Evolutionary conservation across 2,888 invertebrate genomes (phyloP).

Genomic region (Drosophila quinaria): DNA sequence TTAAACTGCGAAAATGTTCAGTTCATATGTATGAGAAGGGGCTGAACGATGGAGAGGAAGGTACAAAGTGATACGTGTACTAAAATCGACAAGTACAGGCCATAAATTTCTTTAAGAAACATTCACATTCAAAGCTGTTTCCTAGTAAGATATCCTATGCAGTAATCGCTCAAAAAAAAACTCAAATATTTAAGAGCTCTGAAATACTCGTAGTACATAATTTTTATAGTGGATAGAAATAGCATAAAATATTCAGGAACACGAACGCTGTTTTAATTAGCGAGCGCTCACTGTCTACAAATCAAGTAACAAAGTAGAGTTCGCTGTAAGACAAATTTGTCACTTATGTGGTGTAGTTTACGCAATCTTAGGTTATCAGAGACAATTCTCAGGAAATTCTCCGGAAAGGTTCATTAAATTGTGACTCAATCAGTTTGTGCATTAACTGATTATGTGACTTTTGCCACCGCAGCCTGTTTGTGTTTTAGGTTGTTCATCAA

Average conservation of each 20-base stretch:
- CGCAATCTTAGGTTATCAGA: slow-evolving; percentile 12
- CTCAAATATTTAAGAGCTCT: neutral
- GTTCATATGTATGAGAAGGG: neutral
- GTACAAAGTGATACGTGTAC: slow-evolving; percentile 1
- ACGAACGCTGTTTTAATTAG: neutral
- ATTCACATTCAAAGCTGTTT: neutral
- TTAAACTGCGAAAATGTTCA: slow-evolving; percentile 43
- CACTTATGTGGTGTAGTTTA: slow-evolving; percentile 1
- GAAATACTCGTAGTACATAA: no score
- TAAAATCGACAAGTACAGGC: slow-evolving; percentile 29
- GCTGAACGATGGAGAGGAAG: neutral
- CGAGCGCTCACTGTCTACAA: neutral
- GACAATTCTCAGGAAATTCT: slow-evolving; percentile 58
- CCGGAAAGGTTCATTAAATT: slow-evolving; percentile 35
- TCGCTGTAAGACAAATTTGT: slow-evolving; percentile 14
- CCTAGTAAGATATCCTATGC: neutral
- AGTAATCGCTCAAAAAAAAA: neutral
- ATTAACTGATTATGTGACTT: slow-evolving; percentile 23
- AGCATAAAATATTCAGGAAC: no score
- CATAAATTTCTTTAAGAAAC: slow-evolving; percentile 27
- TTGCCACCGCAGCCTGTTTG: neutral
- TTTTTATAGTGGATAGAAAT: no score
- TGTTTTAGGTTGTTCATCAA: slow-evolving; percentile 6
- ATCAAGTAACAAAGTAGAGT: slow-evolving; percentile 2
- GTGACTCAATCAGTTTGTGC: slow-evolving; percentile 53